A percentile compares a stretch with the other conserved stretches of the same genome.
These are phyloP conservation scores for Simalia tracyae DNA, from an alignment of 2,797 vertebrate genomes.

Conservation along the genomic window DNA sequence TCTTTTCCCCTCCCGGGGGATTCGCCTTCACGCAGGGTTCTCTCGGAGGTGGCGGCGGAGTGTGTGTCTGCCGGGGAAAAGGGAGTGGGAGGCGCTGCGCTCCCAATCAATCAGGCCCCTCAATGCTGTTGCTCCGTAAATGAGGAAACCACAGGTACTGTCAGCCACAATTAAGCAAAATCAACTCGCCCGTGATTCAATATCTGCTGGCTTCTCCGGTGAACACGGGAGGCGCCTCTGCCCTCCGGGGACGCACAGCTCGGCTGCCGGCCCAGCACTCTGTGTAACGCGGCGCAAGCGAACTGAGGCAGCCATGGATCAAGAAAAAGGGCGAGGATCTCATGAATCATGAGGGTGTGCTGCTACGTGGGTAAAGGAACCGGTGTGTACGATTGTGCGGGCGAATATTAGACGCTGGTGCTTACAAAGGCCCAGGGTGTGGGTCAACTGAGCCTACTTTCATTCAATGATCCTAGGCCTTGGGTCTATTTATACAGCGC, in stretches of 20 bases:
- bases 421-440: conserved; percentile 25
- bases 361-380: conserved; percentile 5
- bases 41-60: conserved; percentile 22
- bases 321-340: conserved; percentile 29
- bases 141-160: conserved; percentile 72
- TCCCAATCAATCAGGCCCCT: conserved; percentile 70
- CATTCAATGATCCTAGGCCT: neutral
- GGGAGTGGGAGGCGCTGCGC: conserved; percentile 39
- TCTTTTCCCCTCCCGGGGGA: conserved; percentile 18
- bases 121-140: conserved; percentile 71
- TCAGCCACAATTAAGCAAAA: conserved; percentile 74
- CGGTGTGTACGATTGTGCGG: neutral
- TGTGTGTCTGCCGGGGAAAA: neutral
- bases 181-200: conserved; percentile 67
- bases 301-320: conserved; percentile 36
- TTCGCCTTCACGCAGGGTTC: conserved; percentile 23
- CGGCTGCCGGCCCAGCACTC: conserved; percentile 14
- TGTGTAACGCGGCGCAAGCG: conserved; percentile 18
- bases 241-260: conserved; percentile 1
- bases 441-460: conserved; percentile 40
- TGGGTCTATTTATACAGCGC: neutral
- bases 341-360: conserved; percentile 38
- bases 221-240: conserved; percentile 32
- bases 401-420: neutral
- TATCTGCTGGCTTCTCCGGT: conserved; percentile 65